Conservation (phyloP, 2,113 vertebrate genomes). For the Bufo gargarizans region DNA sequence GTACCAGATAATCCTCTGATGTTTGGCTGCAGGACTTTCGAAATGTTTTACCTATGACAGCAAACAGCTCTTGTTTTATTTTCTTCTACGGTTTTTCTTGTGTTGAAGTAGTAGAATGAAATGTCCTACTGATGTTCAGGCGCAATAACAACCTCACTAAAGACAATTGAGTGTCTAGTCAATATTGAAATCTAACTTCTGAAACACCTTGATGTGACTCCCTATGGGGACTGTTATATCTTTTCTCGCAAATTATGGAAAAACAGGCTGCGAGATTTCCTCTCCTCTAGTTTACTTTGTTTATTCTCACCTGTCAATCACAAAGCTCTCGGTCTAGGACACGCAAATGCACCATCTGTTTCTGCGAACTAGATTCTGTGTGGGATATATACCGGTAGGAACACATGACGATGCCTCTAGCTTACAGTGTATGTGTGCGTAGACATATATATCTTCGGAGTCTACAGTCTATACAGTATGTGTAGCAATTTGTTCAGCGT, state of each 20-base stretch:
- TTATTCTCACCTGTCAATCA: conserved; percentile 50
- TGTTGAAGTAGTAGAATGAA: conserved; percentile 18
- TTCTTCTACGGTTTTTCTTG: neutral
- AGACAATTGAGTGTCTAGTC: conserved; percentile 15
- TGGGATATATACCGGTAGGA: neutral
- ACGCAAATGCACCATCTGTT: conserved; percentile 32
- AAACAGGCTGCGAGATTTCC: conserved; percentile 26
- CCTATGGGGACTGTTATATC: conserved; percentile 16
- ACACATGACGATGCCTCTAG: too few species aligned
- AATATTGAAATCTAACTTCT: conserved; percentile 38
- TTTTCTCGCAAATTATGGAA: neutral
- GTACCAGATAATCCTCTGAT: neutral
- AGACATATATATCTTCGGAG: too few species aligned
- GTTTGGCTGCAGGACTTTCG: neutral
- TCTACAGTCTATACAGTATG: too few species aligned
- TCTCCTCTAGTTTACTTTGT: conserved; percentile 12
- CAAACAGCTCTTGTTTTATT: neutral
- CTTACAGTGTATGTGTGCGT: too few species aligned
- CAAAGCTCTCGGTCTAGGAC: conserved; percentile 6
- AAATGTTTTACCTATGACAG: neutral
- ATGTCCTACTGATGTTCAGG: neutral
- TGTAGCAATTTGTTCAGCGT: too few species aligned
- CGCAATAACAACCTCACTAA: neutral
- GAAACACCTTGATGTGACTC: conserved; percentile 36
- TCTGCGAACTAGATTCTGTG: neutral